These are phyloP conservation scores for Cichladusa arquata DNA, from an alignment of 2,113 vertebrate species.

Conservation along the genomic window DNA sequence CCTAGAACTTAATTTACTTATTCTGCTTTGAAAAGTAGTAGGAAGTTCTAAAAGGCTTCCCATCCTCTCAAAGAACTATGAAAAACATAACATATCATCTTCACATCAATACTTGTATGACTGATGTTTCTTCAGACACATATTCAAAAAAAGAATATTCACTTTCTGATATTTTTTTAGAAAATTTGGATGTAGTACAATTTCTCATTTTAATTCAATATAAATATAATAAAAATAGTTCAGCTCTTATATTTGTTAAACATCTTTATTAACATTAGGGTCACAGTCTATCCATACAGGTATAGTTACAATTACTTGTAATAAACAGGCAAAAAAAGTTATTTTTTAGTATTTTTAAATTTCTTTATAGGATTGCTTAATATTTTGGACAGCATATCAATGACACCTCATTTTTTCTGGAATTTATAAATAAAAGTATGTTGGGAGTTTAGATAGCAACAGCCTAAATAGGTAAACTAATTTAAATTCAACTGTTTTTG, in stretches of 20 bases:
- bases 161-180: neutral
- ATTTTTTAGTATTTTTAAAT: neutral
- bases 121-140: neutral
- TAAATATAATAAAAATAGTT: neutral
- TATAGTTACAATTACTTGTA: neutral
- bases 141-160: neutral
- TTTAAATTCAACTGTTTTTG: neutral
- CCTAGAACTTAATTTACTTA: neutral
- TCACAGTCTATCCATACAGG: neutral
- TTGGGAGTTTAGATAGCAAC: neutral
- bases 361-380: neutral
- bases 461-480: neutral
- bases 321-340: neutral
- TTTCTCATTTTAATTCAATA: neutral
- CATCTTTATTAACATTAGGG: neutral
- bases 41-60: neutral
- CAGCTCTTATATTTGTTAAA: neutral
- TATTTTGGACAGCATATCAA: neutral
- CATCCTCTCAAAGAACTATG: neutral
- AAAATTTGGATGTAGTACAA: neutral
- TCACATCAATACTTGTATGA: neutral
- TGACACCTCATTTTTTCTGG: neutral
- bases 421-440: neutral
- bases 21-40: neutral
- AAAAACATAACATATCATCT: neutral